These are phyloP conservation scores for Tetheella fluctuosa DNA, from an alignment of 2,888 invertebrate genomes.

Conservation along the genomic window DNA sequence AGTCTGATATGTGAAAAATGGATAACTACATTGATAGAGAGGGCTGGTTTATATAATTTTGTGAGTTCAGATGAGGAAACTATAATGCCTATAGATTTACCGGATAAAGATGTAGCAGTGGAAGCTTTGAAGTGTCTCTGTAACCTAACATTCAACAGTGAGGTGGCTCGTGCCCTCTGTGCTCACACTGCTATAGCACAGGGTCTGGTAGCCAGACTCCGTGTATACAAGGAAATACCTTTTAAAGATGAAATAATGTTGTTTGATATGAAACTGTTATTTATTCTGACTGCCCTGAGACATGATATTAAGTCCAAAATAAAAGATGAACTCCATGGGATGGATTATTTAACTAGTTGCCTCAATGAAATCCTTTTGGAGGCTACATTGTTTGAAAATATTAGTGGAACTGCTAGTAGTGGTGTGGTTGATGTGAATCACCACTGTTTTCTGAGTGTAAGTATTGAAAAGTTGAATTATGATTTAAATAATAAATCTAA, in stretches of 20 bases:
- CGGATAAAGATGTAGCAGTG: conserved; percentile 83
- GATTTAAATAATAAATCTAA: too few relatives aligned
- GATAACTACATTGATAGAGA: conserved; percentile 86
- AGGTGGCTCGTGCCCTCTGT: conserved; percentile 70
- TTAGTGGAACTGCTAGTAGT: conserved; percentile 47
- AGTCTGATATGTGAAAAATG: conserved; percentile 87
- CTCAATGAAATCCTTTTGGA: conserved; percentile 86
- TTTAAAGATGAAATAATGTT: conserved; percentile 89
- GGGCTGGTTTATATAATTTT: conserved; percentile 85
- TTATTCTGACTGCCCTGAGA: conserved; percentile 94
- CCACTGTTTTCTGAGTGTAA: conserved; percentile 57
- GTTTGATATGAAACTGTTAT: conserved; percentile 94
- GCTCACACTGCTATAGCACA: conserved; percentile 86
- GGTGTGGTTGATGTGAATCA: conserved; percentile 41
- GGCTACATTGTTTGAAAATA: conserved; percentile 35
- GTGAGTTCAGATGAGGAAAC: conserved; percentile 62
- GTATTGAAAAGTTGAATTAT: conserved; percentile 23
- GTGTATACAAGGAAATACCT: conserved; percentile 86
- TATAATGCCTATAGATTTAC: conserved; percentile 60
- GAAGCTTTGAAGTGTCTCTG: conserved; percentile 95
- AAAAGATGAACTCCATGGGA: conserved; percentile 87
- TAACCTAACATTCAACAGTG: conserved; percentile 92
- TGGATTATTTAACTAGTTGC: conserved; percentile 87
- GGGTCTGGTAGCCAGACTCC: conserved; percentile 88
- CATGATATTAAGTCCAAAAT: conserved; percentile 87